Conservation (phyloP, 2,113 vertebrate species). For the Regulus satrapa region DNA sequence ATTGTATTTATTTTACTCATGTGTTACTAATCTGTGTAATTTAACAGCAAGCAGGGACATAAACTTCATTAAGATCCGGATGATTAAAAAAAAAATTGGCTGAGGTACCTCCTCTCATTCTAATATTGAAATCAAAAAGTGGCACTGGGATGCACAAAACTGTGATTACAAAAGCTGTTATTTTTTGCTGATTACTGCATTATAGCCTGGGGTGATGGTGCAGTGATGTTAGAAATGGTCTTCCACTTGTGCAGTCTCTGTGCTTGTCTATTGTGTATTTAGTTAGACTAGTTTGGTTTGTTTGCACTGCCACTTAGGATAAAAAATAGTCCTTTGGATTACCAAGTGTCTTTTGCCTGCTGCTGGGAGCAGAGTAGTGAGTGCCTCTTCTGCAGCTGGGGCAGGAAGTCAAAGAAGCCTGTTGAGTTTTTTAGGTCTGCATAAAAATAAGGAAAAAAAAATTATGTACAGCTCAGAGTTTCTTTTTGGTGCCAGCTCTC, state of each 20-base stretch:
- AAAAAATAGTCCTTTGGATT: background rate
- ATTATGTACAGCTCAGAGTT: background rate
- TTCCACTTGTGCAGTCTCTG: background rate
- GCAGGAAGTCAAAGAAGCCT: fast-evolving
- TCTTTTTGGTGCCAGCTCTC: background rate
- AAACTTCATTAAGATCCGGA: constrained; percentile 25
- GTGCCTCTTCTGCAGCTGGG: background rate
- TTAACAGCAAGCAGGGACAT: constrained; percentile 39
- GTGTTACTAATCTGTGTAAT: constrained; percentile 45
- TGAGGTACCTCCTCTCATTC: background rate
- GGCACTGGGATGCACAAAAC: background rate
- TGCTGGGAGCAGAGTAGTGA: background rate
- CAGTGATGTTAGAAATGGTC: background rate
- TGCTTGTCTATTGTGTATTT: background rate
- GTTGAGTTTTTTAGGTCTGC: background rate
- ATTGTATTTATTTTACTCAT: constrained; percentile 45
- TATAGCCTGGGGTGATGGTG: background rate
- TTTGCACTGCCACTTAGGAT: background rate
- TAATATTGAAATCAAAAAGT: background rate
- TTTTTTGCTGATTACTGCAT: background rate
- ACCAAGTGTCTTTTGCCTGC: background rate
- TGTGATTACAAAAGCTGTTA: background rate
- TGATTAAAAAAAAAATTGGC: background rate
- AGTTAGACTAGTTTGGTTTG: background rate
- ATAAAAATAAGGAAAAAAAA: background rate